These are phyloP conservation scores for Drosophila suzukii DNA, from an alignment of 1,140 invertebrate species.

Conservation along the genomic window DNA sequence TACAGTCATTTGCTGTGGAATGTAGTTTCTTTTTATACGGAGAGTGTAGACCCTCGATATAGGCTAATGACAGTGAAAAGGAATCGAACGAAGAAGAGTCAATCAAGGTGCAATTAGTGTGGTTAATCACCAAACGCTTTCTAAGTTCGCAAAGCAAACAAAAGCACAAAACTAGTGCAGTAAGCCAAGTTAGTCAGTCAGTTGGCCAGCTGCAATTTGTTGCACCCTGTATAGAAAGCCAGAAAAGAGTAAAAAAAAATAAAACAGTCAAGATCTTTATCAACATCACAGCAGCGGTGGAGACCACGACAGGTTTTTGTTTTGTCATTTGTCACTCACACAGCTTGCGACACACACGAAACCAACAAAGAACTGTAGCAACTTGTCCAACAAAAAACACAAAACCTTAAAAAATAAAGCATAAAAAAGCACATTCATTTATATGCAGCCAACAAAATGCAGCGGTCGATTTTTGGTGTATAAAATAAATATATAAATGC, in stretches of 20 bases:
- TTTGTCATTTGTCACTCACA: slow-evolving; percentile 84
- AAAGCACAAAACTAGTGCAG: slow-evolving; percentile 63
- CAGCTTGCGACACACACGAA: slow-evolving; percentile 77
- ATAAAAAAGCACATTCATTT: slow-evolving; percentile 72
- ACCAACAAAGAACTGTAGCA: slow-evolving; percentile 78
- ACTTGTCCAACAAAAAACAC: slow-evolving; percentile 57
- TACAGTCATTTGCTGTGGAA: slow-evolving; percentile 48
- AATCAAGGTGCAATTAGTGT: slow-evolving; percentile 75
- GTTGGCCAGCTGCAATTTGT: slow-evolving; percentile 73
- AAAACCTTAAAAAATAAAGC: slow-evolving; percentile 14
- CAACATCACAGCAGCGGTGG: slow-evolving; percentile 57
- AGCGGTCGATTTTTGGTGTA: slow-evolving; percentile 73
- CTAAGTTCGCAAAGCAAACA: slow-evolving; percentile 49
- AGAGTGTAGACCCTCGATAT: slow-evolving; percentile 18
- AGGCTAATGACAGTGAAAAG: slow-evolving; percentile 52
- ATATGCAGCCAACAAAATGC: slow-evolving; percentile 82
- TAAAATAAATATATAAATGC: slow-evolving; percentile 73
- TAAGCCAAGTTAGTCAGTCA: slow-evolving; percentile 62
- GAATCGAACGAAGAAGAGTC: slow-evolving; percentile 62
- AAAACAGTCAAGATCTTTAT: slow-evolving; percentile 77
- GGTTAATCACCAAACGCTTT: slow-evolving; percentile 60
- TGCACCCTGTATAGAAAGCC: slow-evolving; percentile 67
- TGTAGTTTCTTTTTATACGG: slow-evolving; percentile 2
- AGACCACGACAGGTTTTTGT: slow-evolving; percentile 84
- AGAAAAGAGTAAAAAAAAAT: slow-evolving; percentile 13